Base-by-base conservation (phyloP, 2,888 invertebrate genomes). In the Pachymerium ferrugineum region DNA sequence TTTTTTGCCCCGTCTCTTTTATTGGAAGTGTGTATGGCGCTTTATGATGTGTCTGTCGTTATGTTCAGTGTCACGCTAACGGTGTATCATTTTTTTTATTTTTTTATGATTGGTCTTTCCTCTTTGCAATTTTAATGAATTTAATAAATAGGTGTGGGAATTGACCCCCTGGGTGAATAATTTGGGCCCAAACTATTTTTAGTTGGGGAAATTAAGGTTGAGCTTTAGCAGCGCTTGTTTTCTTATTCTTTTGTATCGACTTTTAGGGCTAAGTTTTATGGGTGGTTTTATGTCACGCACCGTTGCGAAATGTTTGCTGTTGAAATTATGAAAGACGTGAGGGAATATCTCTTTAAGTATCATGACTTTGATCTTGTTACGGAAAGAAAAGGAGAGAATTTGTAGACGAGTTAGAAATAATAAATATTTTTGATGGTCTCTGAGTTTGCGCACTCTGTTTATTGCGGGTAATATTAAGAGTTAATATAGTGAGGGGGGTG, bases 101-200 rank as follows among this genome's bases (percentile, higher is more conserved):
- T 22, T 22, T 47, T n/a, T n/a, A n/a, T n/a, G n/a, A n/a, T n/a
- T n/a, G n/a, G n/a, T n/a, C 14, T 6, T 42, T 42, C 16, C 42
- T n/a, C 42, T n/a, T 42, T 42, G n/a, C 42, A 47, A 47, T 47
- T 47, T 47, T 47, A 47, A 47, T 47, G 47, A 47, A 47, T 47
- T 47, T 47, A 47, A 47, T 47, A 47, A 47, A 47, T 47, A 47
- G 47, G 47, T 47, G 47, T 47, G 47, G 47, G 47, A 47, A 47
- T 47, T 47, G 47, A 47, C 47, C 47, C 16, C 14, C n/a, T n/a
- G n/a, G 22, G n/a, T 47, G 47, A 47, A 47, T 47, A 19, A 47
- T 47, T 22, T 47, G 47, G 38, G 8, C n/a, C 14, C 38, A n/a
- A n/a, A n/a, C 38, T 38, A n/a, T 38, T 38, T 38, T 2, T 12